Evolutionary conservation across 2,888 invertebrate species (phyloP), one percentile per base, ranked within the genome.

Genomic region (Crepidodera aurea): DNA sequence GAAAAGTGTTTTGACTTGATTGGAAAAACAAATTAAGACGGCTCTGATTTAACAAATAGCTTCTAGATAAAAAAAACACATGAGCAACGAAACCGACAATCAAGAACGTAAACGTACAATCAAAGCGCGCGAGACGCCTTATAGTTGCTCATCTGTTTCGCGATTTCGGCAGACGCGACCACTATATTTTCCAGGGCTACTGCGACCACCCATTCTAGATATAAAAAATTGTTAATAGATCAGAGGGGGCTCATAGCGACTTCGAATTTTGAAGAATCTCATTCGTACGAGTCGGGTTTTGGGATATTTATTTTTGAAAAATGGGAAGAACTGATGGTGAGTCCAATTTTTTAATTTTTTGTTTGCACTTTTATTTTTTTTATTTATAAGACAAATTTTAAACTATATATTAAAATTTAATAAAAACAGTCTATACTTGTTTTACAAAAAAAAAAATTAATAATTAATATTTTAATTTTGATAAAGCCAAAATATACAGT

Each of bases 261-360:
- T 39, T 12, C 12, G 12, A 16, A 18, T 13, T 16, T 4, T 19
- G 42, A 16, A 16, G 8, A 16, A 13, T 42, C 8, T 39, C 15
- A 7, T 1, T 39, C 6, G 29, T 10, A 8, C 5, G 32, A 32
- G n/a, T 32, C 32, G 7, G 8, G 6, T 40, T 40, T 40, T 40
- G 15, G 4, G 18, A 19, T 15, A 32, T 32, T 32, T 32, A 10
- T 32, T 32, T 32, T 42, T 13, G 5, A 13, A 19, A 42, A 42
- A 44, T 44, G 44, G 44, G 44, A 12, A 19, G 44, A 44, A 44
- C 44, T n/a, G 42, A n/a, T n/a, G 44, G 34, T 34, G 13, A 34
- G 34, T 34, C 10, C 2, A 34, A 8, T 34, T 8, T 34, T 29
- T 29, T 29, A 4, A 2, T 22, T 22, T 22, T 22, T 22, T 22